Conservation (phyloP, 2,113 vertebrate species). For the Stigmatopora argus region DNA sequence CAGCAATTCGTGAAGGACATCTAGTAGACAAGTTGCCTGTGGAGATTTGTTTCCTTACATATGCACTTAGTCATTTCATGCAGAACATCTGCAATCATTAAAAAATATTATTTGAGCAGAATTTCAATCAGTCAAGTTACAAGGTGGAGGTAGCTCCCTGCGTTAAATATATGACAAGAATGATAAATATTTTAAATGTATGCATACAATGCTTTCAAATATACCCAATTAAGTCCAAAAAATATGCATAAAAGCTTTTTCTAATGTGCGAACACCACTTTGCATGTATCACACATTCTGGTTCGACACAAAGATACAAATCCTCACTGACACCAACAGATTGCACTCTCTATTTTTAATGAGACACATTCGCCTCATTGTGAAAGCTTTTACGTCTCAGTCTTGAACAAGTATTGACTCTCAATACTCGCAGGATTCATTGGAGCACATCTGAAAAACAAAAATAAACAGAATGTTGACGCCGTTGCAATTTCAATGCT, state of each 20-base stretch:
- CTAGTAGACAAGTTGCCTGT: neutral
- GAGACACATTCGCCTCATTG: constrained; percentile 9
- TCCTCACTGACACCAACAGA: neutral
- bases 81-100: constrained; percentile 7
- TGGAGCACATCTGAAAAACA: constrained; percentile 14
- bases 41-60: constrained; percentile 8
- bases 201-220: neutral
- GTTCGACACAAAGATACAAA: constrained; percentile 5
- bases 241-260: neutral
- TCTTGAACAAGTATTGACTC: constrained; percentile 24
- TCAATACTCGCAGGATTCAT: constrained; percentile 3
- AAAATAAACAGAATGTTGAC: constrained; percentile 26
- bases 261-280: constrained; percentile 1
- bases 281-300: neutral
- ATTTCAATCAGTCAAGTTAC: constrained; percentile 9
- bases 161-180: neutral
- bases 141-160: neutral
- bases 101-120: neutral
- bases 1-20: constrained; percentile 9
- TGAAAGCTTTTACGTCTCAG: constrained; percentile 2
- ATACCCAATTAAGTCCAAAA: neutral
- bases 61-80: constrained; percentile 7
- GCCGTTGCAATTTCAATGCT: constrained; percentile 17
- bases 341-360: constrained; percentile 14
- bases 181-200: neutral